A percentile compares a stretch with the other conserved stretches of the same genome.
Conservation (phyloP, 2,113 vertebrate species). For the Pipra filicauda region DNA sequence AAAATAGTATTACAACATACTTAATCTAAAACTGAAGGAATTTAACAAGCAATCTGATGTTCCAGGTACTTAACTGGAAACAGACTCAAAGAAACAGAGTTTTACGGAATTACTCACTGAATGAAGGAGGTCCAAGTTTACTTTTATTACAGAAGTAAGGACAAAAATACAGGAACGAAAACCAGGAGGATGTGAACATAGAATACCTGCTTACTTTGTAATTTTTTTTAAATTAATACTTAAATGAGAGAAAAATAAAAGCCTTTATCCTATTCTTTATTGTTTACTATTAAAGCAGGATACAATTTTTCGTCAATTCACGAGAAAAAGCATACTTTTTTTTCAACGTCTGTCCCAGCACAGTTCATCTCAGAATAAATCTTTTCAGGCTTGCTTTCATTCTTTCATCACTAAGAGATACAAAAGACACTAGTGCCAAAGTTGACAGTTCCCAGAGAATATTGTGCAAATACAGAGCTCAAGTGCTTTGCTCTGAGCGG, state of each 20-base stretch:
- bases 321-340: not conserved
- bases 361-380: not conserved
- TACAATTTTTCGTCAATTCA: not conserved
- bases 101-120: not conserved
- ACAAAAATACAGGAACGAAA: not conserved
- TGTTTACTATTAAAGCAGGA: not conserved
- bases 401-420: conserved; percentile 6
- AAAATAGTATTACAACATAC: not conserved
- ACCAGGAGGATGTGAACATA: not conserved
- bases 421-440: not conserved
- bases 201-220: not conserved
- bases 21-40: not conserved
- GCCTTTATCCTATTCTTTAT: not conserved
- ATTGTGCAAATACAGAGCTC: conserved; percentile 8
- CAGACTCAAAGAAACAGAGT: not conserved
- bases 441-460: conserved; percentile 11
- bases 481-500: not conserved
- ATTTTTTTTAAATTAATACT: not conserved
- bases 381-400: not conserved
- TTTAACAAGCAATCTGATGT: not conserved
- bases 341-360: not conserved
- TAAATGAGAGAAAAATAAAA: not conserved
- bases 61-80: not conserved
- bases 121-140: not conserved
- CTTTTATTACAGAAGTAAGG: not conserved